Conservation (phyloP, 2,888 invertebrate species). For the Drosophila formosana region DNA sequence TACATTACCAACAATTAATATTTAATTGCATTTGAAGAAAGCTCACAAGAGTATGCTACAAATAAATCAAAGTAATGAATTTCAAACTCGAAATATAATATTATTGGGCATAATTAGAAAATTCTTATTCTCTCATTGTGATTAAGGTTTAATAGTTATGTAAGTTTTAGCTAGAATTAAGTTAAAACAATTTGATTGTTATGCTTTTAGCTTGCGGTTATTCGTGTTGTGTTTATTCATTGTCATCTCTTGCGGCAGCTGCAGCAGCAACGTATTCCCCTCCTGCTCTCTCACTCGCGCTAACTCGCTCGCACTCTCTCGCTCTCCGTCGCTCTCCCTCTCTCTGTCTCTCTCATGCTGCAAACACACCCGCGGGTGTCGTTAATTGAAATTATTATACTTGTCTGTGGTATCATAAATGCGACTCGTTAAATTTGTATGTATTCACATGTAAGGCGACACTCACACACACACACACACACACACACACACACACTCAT, state of each 20-base stretch:
- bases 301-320: too few species aligned
- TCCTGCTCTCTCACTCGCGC: not conserved
- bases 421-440: slow-evolving; percentile 80
- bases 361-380: slow-evolving; percentile 78
- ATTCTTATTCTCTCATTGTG: too few species aligned
- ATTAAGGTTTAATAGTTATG: not conserved
- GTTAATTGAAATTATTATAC: slow-evolving; percentile 80
- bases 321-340: slow-evolving; percentile 1
- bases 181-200: not conserved
- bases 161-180: not conserved
- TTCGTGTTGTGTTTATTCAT: not conserved
- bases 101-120: not conserved
- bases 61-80: not conserved
- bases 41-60: slow-evolving; percentile 33
- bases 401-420: slow-evolving; percentile 80
- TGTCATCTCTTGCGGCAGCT: slow-evolving; percentile 12
- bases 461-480: slow-evolving; percentile 40
- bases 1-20: not conserved
- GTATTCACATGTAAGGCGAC: slow-evolving; percentile 67
- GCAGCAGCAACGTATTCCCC: not conserved
- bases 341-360: slow-evolving; percentile 9
- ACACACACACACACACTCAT: slow-evolving; percentile 14
- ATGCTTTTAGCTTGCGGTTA: not conserved
- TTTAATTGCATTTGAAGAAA: not conserved
- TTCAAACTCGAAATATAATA: not conserved